Conservation (phyloP, 2,888 invertebrate species). For the Drosophila antonietae region DNA sequence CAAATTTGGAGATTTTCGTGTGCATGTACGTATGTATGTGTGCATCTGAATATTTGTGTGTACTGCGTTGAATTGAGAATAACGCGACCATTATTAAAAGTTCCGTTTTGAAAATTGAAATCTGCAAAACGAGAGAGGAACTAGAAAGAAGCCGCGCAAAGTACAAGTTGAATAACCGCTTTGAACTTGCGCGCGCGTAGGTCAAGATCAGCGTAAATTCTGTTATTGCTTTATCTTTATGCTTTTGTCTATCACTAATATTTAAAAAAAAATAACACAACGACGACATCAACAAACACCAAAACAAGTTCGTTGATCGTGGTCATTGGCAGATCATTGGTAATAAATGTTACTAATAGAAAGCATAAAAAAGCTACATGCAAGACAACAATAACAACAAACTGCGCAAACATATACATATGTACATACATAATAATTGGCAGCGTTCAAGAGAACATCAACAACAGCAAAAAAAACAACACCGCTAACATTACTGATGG, state of each 20-base stretch:
- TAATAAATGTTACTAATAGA: constrained; percentile 28
- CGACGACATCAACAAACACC: constrained; percentile 32
- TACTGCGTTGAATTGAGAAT: constrained; percentile 1
- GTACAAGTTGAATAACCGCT: constrained; percentile 78
- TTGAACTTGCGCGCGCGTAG: constrained; percentile 70
- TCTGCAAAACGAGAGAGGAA: constrained; percentile 36
- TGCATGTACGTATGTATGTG: background rate
- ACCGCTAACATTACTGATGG: constrained; percentile 64
- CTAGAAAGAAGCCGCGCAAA: constrained; percentile 48
- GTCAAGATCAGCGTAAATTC: constrained; percentile 71
- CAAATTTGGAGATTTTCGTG: constrained; percentile 11
- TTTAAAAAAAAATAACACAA: constrained; percentile 13
- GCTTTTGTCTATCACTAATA: constrained; percentile 38
- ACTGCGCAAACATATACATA: constrained; percentile 69
- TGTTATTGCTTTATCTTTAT: constrained; percentile 10
- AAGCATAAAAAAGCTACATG: constrained; percentile 26
- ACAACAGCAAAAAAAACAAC: constrained; percentile 52
- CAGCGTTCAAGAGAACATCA: constrained; percentile 39
- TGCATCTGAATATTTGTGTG: background rate
- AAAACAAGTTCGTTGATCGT: constrained; percentile 49
- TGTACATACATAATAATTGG: constrained; percentile 68
- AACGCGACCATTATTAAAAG: constrained; percentile 44
- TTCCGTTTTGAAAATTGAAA: constrained; percentile 65
- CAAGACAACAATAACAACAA: constrained; percentile 35
- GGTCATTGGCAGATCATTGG: constrained; percentile 1